Evolutionary conservation across 2,113 vertebrate genomes (phyloP), one percentile per base, ranked within the genome.

Genomic region (Coptodon rendalli): DNA sequence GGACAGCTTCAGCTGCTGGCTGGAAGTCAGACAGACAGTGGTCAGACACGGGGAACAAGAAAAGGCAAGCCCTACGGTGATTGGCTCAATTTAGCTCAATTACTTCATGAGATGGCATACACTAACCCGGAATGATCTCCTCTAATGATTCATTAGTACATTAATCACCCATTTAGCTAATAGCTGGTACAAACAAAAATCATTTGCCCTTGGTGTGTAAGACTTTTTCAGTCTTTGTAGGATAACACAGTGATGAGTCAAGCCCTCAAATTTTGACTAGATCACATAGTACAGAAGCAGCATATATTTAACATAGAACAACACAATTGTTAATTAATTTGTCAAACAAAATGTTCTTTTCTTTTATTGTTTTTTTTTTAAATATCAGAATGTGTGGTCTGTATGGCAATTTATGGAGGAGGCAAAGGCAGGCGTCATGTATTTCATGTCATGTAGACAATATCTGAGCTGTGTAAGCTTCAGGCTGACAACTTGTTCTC

Each of bases 161-260:
- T 94, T 93, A 93, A 94, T 91, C 91, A 91, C 84, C 86, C 89
- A 89, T 94, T 94, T 93, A 91, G 87, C 91, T 91, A 92, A 78
- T 81, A 82, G 86, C 83, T 76, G 80, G 80, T 73, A 45, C 86
- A 90, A 91, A 94, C 89, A 89, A 89, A 91, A 88, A 83, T 9
- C 4, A 54, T 87, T 87, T 90, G 89, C 78, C 84, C 83, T 87
- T 83, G 53, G 66, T 82, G 73, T 90, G 68, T 80, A 3, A 29
- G 43, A 24, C 43, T 59, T 86, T 80, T 88, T 16, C 24, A 36
- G 59, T 36, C 50, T 71, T 50, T 52, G 45, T 6, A 31, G 59
- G 52, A 78, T 63, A 88, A 83, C 31, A 34, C 68, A 31, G 68
- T 19, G 31, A 87, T 82, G 73, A 85, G 81, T 84, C 16, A 24